Base-by-base conservation (phyloP, 2,888 invertebrate species). In the Dicycla oo region DNA sequence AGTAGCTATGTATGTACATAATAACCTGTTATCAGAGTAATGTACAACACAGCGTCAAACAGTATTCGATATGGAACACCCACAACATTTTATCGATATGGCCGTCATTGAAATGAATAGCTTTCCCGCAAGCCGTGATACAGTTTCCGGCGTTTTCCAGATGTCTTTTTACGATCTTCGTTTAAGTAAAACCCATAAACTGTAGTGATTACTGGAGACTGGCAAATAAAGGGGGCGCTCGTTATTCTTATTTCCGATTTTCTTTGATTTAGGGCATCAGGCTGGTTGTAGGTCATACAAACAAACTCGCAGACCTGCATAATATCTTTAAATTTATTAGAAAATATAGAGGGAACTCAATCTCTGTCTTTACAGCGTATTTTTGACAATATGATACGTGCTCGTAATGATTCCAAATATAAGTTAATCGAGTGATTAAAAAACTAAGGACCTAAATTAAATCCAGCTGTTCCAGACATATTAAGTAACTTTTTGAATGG, bases 91-190 rank as follows among this genome's bases (percentile, higher is more conserved):
- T 60, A 69, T 60, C 30, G 56, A 66, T 47, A 73, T 60, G 47
- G 40, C 43, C 62, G 34, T 64, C 40, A 63, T 63, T 69, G 34
- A 23, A 69, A 56, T 63, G n/a, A 67, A 68, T 72, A 49, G 62
- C 47, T 63, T 56, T 47, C n/a, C 57, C 2, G 61, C 57, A 64
- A 67, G 38, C 43, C 23, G 18, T 73, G 61, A 65, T 60, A 66
- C 51, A 45, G 23, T 69, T 69, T 56, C 34, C 34, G 26, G 61
- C 26, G 20, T 73, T 74, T 54, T 58, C 63, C 51, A 65, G 75
- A 66, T 86, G 87, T 83, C 81, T 71, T 80, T 88, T 87, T 82
- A 84, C 74, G 83, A 81, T 69, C 62, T 79, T 47, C n/a, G 80
- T 78, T 70, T 80, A 75, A 58, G 76, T 78, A 80, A 75, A 73